Conservation (phyloP, 2,113 vertebrate species). For the Mandrillus leucophaeus region DNA sequence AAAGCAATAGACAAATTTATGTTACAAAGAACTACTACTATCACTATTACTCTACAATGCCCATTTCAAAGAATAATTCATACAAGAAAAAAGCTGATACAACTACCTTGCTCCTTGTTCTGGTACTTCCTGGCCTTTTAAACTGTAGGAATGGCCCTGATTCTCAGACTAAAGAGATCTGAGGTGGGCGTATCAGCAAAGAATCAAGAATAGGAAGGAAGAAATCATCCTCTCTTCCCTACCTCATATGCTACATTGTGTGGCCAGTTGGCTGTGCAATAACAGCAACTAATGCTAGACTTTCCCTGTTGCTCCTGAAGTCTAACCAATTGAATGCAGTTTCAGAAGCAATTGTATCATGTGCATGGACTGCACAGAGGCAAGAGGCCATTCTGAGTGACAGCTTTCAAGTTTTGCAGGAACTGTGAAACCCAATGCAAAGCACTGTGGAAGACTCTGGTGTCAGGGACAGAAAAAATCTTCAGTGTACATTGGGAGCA, state of each 20-base stretch:
- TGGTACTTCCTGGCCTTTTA: not conserved
- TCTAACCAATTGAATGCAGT: not conserved
- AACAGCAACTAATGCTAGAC: not conserved
- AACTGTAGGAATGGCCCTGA: not conserved
- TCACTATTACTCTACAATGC: not conserved
- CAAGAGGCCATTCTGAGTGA: not conserved
- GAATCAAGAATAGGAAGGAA: not conserved
- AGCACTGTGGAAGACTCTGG: not conserved
- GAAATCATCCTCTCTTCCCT: not conserved
- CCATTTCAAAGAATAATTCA: not conserved
- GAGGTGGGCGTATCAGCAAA: not conserved
- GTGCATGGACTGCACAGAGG: not conserved
- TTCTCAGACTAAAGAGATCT: not conserved
- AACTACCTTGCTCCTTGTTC: not conserved
- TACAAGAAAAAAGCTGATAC: not conserved
- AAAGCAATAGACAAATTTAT: not conserved
- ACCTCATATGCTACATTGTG: fast-evolving
- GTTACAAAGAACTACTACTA: not conserved
- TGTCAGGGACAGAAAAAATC: not conserved
- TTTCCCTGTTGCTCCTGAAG: not conserved
- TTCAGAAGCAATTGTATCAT: not conserved
- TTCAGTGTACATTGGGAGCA: not conserved
- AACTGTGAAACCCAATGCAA: not conserved
- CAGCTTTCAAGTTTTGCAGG: not conserved
- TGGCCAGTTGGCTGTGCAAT: not conserved